A percentile compares a stretch with the other conserved stretches of the same genome.
phyloP scores from a whole-genome alignment of 2,888 invertebrate species.

The Epistrophe grossulariae region DNA sequence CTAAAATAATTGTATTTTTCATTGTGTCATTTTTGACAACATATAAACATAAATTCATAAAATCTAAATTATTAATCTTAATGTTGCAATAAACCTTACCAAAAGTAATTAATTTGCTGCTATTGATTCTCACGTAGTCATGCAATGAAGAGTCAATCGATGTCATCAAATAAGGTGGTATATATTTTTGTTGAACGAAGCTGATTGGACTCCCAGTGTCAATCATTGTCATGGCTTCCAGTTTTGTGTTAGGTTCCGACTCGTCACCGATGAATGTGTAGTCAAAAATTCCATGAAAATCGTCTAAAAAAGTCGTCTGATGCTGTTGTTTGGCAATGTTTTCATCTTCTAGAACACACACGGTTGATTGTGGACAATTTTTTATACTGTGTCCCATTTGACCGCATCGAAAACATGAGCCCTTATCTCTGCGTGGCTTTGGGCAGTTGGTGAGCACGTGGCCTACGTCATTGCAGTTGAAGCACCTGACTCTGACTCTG shows the following conservation, averaged over 20 bases:
- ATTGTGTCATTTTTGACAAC: too few species aligned
- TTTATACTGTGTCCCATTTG: conserved; percentile 21
- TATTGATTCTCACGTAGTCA: too few species aligned
- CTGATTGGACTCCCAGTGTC: background rate
- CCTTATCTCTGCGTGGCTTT: conserved; percentile 14
- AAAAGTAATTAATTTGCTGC: background rate
- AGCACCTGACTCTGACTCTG: conserved; percentile 10
- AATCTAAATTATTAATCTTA: background rate
- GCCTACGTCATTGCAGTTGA: conserved; percentile 23
- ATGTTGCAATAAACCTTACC: conserved; percentile 5
- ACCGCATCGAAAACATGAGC: conserved; percentile 24
- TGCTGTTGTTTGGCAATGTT: background rate
- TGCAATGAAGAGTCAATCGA: too few species aligned
- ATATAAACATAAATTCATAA: too few species aligned
- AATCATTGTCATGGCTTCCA: background rate
- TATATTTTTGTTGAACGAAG: background rate
- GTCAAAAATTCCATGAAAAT: background rate
- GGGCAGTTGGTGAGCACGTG: conserved; percentile 21
- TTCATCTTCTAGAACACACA: background rate
- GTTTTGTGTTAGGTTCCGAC: background rate
- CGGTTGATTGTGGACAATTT: conserved; percentile 14
- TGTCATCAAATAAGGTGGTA: background rate
- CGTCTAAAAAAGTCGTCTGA: background rate
- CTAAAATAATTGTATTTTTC: too few species aligned
- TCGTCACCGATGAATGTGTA: background rate